A percentile compares a stretch with the other conserved stretches of the same genome.
phyloP scores from a whole-genome alignment of 2,888 invertebrate genomes.

The Leptinotarsa peninsularis region DNA sequence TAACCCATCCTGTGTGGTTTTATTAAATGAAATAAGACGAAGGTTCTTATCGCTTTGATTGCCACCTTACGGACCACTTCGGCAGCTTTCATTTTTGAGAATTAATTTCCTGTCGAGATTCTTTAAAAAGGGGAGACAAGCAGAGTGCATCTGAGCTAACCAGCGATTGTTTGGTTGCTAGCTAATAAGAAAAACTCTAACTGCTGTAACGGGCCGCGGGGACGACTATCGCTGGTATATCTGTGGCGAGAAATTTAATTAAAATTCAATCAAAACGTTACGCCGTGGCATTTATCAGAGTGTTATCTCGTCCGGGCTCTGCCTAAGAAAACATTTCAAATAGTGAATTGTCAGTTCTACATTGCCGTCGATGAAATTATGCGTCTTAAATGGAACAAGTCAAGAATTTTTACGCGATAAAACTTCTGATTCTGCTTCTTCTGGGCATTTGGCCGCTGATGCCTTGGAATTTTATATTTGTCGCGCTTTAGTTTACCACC shows the following conservation, averaged over 20 bases:
- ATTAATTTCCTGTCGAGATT: conserved; percentile 69
- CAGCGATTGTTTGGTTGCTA: conserved; percentile 64
- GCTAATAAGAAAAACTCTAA: conserved; percentile 67
- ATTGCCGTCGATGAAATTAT: conserved; percentile 60
- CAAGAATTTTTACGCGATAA: conserved; percentile 49
- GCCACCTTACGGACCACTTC: conserved; percentile 62
- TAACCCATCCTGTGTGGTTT: conserved; percentile 60
- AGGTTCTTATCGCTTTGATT: conserved; percentile 65
- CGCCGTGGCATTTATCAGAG: conserved; percentile 59
- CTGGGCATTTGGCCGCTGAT: conserved; percentile 59
- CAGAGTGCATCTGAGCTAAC: conserved; percentile 64
- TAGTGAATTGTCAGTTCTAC: conserved; percentile 65
- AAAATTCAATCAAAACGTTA: conserved; percentile 67
- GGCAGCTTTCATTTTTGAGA: conserved; percentile 68
- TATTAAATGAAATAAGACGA: conserved; percentile 67
- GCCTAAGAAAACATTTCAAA: conserved; percentile 67
- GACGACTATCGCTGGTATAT: conserved; percentile 63
- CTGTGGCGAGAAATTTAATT: conserved; percentile 65
- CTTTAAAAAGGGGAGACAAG: conserved; percentile 66
- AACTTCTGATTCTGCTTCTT: conserved; percentile 42
- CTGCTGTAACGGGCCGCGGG: conserved; percentile 58
- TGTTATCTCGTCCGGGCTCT: conserved; percentile 64
- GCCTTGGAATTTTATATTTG: conserved; percentile 53
- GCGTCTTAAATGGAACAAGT: conserved; percentile 59
- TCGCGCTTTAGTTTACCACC: conserved; percentile 57